These are phyloP conservation scores for Acrocera orbiculus DNA, from an alignment of 2,888 invertebrate species.

Conservation along the genomic window DNA sequence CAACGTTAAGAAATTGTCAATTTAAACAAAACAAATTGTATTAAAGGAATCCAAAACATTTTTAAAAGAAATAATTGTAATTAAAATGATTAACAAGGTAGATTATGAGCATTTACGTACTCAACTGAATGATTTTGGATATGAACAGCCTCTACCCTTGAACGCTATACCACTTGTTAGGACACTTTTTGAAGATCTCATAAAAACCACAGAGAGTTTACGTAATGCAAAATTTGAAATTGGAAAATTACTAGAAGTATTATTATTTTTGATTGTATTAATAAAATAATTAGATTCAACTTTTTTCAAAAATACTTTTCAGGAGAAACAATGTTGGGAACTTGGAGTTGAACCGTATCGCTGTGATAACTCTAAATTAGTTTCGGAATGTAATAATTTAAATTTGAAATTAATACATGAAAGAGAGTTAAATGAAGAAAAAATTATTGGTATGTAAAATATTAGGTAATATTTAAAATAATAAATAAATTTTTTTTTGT, in stretches of 20 bases:
- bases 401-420: constrained; percentile 46
- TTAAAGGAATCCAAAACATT: too few relatives aligned
- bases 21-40: too few relatives aligned
- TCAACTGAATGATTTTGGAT: constrained; percentile 68
- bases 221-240: constrained; percentile 67
- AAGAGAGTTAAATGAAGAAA: constrained; percentile 44
- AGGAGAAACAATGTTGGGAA: constrained; percentile 53
- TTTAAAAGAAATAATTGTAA: neutral
- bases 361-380: constrained; percentile 58
- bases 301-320: constrained; percentile 17
- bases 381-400: constrained; percentile 57
- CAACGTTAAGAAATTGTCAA: too few relatives aligned
- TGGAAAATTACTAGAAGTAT: constrained; percentile 46
- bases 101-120: constrained; percentile 33
- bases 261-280: constrained; percentile 6
- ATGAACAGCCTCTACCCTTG: constrained; percentile 52
- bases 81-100: constrained; percentile 18
- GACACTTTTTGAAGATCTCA: constrained; percentile 60
- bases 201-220: constrained; percentile 74
- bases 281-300: neutral
- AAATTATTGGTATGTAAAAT: constrained; percentile 33
- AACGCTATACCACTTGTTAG: constrained; percentile 68
- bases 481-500: too few relatives aligned
- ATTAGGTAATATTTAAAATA: constrained; percentile 4
- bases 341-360: constrained; percentile 60